Conservation (phyloP, 2,113 vertebrate genomes). For the Oreochromis niloticus region DNA sequence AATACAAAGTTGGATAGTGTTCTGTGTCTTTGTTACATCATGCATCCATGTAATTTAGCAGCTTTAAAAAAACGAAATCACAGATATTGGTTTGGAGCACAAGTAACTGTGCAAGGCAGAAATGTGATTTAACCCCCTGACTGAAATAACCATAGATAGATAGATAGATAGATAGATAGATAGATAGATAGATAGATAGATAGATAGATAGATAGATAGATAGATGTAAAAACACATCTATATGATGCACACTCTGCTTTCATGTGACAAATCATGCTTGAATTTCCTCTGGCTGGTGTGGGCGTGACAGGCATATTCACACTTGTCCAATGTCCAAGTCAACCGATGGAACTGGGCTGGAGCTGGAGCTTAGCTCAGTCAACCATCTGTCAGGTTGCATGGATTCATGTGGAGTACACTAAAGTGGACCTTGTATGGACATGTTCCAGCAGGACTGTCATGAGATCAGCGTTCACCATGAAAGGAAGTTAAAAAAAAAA, state of each 20-base stretch:
- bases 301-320: conserved; percentile 36
- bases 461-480: conserved; percentile 40
- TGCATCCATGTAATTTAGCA: background rate
- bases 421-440: conserved; percentile 54
- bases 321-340: conserved; percentile 37
- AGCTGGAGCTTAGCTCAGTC: conserved; percentile 32
- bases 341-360: conserved; percentile 43
- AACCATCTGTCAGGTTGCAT: conserved; percentile 60
- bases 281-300: background rate
- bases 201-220: background rate
- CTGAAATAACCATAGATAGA: background rate
- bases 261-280: background rate
- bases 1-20: background rate
- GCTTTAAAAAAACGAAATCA: background rate
- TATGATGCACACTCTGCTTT: background rate
- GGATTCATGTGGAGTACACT: conserved; percentile 35
- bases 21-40: background rate
- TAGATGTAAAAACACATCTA: background rate
- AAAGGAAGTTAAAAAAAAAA: conserved; percentile 10
- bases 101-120: background rate
- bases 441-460: conserved; percentile 42
- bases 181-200: background rate
- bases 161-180: background rate
- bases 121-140: background rate
- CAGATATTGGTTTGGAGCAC: background rate